phyloP scores from a whole-genome alignment of 1,140 invertebrate genomes.

The Lycorma delicatula region DNA sequence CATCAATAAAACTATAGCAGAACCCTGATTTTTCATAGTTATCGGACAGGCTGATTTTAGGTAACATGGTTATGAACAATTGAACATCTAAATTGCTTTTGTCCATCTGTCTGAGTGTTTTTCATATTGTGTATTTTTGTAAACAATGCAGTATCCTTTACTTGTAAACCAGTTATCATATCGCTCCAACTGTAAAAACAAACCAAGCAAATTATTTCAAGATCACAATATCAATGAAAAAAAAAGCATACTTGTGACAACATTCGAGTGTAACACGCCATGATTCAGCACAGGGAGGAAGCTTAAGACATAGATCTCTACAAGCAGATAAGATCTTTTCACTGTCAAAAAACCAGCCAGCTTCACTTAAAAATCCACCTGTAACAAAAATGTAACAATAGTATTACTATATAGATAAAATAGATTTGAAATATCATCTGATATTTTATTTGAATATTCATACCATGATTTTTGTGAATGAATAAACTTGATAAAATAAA shows the following conservation, averaged over 20 bases:
- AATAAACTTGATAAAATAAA: neutral
- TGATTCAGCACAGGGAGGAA: conserved; percentile 39
- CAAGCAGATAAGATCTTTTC: conserved; percentile 57
- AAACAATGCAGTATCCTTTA: no score
- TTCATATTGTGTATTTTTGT: no score
- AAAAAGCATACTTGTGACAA: conserved; percentile 63
- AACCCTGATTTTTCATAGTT: no score
- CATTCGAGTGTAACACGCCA: conserved; percentile 54
- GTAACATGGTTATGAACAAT: no score
- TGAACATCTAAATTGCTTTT: no score
- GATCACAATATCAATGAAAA: no score
- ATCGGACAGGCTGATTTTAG: no score
- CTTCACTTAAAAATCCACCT: conserved; percentile 73
- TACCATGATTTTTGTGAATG: neutral
- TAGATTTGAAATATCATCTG: neutral
- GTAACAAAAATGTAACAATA: conserved; percentile 25
- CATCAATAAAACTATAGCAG: no score
- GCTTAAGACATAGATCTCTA: conserved; percentile 47
- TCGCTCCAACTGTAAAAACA: no score
- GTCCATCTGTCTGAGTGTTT: no score
- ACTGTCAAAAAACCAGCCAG: conserved; percentile 72
- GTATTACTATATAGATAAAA: neutral
- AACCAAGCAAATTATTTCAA: no score
- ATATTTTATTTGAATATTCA: neutral
- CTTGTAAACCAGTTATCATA: no score